phyloP scores from a whole-genome alignment of 2,797 vertebrate species.

The Aphelocoma californica region DNA sequence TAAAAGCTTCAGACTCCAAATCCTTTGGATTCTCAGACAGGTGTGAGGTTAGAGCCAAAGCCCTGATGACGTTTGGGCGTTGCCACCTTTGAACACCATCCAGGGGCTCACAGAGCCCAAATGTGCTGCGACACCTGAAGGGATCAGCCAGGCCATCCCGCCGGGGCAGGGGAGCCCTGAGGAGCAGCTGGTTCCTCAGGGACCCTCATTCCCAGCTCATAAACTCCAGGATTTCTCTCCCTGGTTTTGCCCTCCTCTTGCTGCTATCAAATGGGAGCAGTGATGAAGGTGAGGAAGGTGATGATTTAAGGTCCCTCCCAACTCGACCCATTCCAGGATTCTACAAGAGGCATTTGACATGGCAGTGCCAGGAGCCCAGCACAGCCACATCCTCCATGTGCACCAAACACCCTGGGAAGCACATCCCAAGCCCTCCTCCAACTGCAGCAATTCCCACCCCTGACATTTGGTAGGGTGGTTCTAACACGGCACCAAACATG shows the following conservation, averaged over 20 bases:
- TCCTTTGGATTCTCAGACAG: background rate
- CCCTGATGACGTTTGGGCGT: background rate
- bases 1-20: background rate
- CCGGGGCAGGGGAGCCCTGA: background rate
- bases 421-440: background rate
- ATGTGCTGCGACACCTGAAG: fast-evolving
- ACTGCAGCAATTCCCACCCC: background rate
- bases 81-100: background rate
- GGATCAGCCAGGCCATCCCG: background rate
- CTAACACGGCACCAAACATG: background rate
- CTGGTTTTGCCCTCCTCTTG: background rate
- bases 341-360: fast-evolving
- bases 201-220: fast-evolving
- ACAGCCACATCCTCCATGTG: background rate
- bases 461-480: fast-evolving
- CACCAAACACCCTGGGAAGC: background rate
- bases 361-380: background rate
- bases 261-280: fast-evolving
- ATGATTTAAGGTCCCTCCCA: background rate
- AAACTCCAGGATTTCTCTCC: background rate
- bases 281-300: background rate
- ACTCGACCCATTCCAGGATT: background rate
- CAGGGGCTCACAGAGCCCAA: background rate
- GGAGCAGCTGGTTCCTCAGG: background rate
- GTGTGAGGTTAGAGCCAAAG: background rate